Percentiles rank a stretch among this genome's conserved stretches.
phyloP scores from a whole-genome alignment of 2,888 invertebrate species.

The Volucella inflata region DNA sequence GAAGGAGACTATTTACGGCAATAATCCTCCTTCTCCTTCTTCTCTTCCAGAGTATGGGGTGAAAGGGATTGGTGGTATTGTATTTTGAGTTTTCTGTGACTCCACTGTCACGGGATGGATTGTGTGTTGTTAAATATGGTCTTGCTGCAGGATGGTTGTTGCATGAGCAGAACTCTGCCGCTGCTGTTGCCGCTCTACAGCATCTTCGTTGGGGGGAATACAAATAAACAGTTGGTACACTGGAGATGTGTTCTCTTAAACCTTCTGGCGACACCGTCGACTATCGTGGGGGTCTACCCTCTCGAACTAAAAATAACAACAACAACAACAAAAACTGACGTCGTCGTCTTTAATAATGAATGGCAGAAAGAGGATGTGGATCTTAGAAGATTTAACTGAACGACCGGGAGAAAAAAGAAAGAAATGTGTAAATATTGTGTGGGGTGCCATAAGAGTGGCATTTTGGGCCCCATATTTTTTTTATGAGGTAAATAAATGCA shows the following conservation, averaged over 20 bases:
- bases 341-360: constrained; percentile 2
- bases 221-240: constrained; percentile 24
- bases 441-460: constrained; percentile 41
- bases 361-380: constrained; percentile 6
- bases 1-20: constrained; percentile 11
- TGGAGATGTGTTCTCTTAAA: constrained; percentile 3
- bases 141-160: constrained; percentile 44
- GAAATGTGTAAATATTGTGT: background rate
- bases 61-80: background rate
- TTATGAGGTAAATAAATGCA: constrained; percentile 33
- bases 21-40: background rate
- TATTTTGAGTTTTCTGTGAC: constrained; percentile 60
- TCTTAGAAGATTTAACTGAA: background rate
- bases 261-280: constrained; percentile 10
- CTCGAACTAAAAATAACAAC: constrained; percentile 27
- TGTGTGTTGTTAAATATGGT: constrained; percentile 61
- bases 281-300: constrained; percentile 55
- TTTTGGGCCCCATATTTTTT: constrained; percentile 49
- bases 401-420: background rate
- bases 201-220: constrained; percentile 58
- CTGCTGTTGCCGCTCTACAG: constrained; percentile 1
- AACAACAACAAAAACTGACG: constrained; percentile 25
- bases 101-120: constrained; percentile 56
- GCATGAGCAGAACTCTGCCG: constrained; percentile 25
- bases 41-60: background rate